A percentile compares a stretch with the other conserved stretches of the same genome.
Evolutionary conservation across 2,113 vertebrate species (phyloP).

Genomic region (Vulpes lagopus): DNA sequence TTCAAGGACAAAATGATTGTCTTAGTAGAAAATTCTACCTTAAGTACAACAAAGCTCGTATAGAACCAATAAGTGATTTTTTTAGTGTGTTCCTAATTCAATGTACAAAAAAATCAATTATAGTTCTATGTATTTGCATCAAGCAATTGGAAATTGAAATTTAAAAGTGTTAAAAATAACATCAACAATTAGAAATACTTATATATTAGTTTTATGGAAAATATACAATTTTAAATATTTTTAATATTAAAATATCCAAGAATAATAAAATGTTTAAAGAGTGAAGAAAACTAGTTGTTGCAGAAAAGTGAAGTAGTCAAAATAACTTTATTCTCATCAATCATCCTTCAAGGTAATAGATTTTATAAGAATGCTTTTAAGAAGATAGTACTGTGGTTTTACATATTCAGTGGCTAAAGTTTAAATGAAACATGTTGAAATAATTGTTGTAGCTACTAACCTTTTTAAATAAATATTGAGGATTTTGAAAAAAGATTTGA

Average conservation of each 20-base stretch:
- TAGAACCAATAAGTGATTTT: background rate
- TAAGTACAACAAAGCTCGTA: background rate
- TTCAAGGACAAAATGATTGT: background rate
- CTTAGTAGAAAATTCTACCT: background rate
- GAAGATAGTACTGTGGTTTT: background rate
- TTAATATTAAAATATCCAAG: background rate
- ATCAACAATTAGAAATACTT: conserved; percentile 7
- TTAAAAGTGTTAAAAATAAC: background rate
- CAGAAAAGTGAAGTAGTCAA: conserved; percentile 16
- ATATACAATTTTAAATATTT: background rate
- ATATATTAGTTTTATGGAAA: background rate
- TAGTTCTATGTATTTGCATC: background rate
- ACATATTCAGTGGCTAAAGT: background rate
- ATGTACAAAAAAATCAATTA: background rate
- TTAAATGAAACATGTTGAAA: conserved; percentile 13
- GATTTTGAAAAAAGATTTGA: background rate
- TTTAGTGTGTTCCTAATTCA: background rate
- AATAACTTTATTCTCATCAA: background rate
- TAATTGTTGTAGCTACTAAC: background rate
- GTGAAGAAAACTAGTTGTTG: background rate
- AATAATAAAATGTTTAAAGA: conserved; percentile 9
- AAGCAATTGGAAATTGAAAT: background rate
- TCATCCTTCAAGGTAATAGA: background rate
- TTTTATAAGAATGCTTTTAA: background rate
- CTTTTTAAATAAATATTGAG: conserved; percentile 36